Evolutionary conservation across 2,113 vertebrate species (phyloP).

Genomic region (Paracanthobrama guichenoti): DNA sequence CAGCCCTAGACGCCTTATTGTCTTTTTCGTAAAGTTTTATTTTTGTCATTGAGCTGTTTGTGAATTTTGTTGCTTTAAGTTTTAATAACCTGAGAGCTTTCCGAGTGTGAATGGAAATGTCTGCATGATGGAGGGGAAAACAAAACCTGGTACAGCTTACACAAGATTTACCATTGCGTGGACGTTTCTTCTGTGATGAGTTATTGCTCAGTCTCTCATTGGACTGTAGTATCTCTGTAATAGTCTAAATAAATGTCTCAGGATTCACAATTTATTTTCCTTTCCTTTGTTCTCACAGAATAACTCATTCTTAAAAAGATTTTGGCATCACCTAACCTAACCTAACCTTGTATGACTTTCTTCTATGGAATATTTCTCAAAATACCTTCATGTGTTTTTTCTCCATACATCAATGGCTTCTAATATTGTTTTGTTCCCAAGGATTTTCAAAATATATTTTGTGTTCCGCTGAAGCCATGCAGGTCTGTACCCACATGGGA

Average conservation of each 20-base stretch:
- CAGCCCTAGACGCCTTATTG: constrained; percentile 20
- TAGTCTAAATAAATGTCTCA: constrained; percentile 51
- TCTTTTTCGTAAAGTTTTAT: constrained; percentile 14
- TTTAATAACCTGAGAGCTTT: constrained; percentile 12
- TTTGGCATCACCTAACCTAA: not conserved
- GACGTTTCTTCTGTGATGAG: constrained; percentile 29
- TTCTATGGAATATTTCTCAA: not conserved
- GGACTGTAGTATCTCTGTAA: constrained; percentile 36
- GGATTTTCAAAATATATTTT: no score
- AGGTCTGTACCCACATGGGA: no score
- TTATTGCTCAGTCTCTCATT: constrained; percentile 9
- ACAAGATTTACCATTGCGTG: constrained; percentile 2
- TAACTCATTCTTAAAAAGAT: not conserved
- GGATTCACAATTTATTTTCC: not conserved
- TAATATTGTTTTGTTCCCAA: no score
- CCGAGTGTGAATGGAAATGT: not conserved
- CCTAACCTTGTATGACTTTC: not conserved
- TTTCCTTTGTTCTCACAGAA: not conserved
- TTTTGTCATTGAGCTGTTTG: not conserved
- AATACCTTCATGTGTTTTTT: no score
- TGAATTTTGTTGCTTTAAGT: constrained; percentile 25
- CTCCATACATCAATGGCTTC: not conserved
- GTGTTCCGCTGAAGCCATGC: no score
- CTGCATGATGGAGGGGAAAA: constrained; percentile 15
- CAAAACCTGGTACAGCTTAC: constrained; percentile 7